phyloP scores from a whole-genome alignment of 2,888 invertebrate genomes.

The Agriotes lineatus region DNA sequence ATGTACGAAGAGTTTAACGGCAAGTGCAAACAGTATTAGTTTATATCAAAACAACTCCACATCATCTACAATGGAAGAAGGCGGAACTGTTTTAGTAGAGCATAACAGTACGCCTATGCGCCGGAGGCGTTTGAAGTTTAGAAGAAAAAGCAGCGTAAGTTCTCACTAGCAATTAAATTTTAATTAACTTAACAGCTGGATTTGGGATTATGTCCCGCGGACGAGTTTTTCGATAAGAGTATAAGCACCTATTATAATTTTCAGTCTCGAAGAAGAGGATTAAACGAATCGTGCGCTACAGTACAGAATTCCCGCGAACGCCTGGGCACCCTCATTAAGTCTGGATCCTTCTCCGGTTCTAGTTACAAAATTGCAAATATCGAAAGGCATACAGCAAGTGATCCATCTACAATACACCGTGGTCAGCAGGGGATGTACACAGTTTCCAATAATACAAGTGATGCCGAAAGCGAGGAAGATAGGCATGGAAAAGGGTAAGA shows the following conservation, averaged over 20 bases:
- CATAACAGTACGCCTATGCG: conserved; percentile 59
- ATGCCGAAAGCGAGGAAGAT: conserved; percentile 78
- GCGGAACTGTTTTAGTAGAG: conserved; percentile 67
- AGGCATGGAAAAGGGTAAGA: conserved; percentile 58
- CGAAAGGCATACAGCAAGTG: conserved; percentile 73
- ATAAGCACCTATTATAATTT: not conserved
- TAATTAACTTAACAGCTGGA: conserved; percentile 28
- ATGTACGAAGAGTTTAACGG: conserved; percentile 56
- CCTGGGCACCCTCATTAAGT: conserved; percentile 74
- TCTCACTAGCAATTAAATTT: conserved; percentile 16
- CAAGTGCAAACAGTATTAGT: conserved; percentile 56
- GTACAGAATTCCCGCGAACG: conserved; percentile 29
- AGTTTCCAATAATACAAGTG: conserved; percentile 72
- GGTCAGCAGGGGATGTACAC: conserved; percentile 70
- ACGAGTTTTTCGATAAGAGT: not conserved
- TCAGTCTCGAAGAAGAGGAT: conserved; percentile 36
- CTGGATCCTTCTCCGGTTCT: conserved; percentile 79
- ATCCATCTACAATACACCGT: conserved; percentile 72
- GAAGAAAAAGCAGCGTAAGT: conserved; percentile 54
- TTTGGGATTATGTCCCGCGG: conserved; percentile 12
- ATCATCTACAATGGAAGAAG: conserved; percentile 70
- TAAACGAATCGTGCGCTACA: conserved; percentile 23
- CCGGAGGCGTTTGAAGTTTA: conserved; percentile 60
- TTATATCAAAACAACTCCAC: conserved; percentile 66
- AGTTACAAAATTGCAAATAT: conserved; percentile 71